phyloP scores from a whole-genome alignment of 37 sponge, comb jelly and placozoan species.

The Cladorhizidae sp. region DNA sequence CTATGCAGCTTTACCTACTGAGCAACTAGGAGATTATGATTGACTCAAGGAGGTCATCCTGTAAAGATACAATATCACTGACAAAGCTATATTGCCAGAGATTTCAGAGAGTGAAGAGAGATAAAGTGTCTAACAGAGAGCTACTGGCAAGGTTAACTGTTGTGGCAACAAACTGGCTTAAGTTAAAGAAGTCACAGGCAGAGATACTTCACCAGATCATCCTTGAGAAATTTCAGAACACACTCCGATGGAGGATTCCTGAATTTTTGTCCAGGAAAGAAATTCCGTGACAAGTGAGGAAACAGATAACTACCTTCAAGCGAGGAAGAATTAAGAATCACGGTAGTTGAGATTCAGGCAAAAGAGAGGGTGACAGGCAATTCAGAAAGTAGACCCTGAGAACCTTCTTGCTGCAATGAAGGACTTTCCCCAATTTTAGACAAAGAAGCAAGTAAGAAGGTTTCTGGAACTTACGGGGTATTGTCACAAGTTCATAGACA shows the following conservation, averaged over 20 bases:
- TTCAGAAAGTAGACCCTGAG: too few relatives aligned
- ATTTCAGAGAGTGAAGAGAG: not conserved
- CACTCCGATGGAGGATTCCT: conserved; percentile 20
- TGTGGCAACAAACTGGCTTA: conserved; percentile 29
- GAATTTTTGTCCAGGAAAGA: conserved; percentile 39
- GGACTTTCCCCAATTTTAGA: too few relatives aligned
- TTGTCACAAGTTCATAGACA: too few relatives aligned
- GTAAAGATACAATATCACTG: conserved; percentile 24
- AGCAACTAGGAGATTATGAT: not conserved
- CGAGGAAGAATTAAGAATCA: conserved; percentile 21
- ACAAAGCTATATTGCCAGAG: too few relatives aligned
- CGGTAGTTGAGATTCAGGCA: not conserved
- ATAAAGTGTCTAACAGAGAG: conserved; percentile 26
- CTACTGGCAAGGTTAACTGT: conserved; percentile 14
- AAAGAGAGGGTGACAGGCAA: not conserved
- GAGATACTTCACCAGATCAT: conserved; percentile 19
- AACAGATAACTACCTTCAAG: conserved; percentile 42
- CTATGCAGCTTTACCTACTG: conserved; percentile 36
- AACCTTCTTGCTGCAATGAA: too few relatives aligned
- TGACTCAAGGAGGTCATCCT: conserved; percentile 41
- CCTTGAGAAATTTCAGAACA: conserved; percentile 35
- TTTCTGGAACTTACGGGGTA: too few relatives aligned
- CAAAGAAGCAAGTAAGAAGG: too few relatives aligned
- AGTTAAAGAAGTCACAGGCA: not conserved
- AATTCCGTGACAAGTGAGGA: conserved; percentile 25